A percentile compares a stretch with the other conserved stretches of the same genome.
Evolutionary conservation across 2,113 vertebrate species (phyloP).

Genomic region (Eulemur macaco): DNA sequence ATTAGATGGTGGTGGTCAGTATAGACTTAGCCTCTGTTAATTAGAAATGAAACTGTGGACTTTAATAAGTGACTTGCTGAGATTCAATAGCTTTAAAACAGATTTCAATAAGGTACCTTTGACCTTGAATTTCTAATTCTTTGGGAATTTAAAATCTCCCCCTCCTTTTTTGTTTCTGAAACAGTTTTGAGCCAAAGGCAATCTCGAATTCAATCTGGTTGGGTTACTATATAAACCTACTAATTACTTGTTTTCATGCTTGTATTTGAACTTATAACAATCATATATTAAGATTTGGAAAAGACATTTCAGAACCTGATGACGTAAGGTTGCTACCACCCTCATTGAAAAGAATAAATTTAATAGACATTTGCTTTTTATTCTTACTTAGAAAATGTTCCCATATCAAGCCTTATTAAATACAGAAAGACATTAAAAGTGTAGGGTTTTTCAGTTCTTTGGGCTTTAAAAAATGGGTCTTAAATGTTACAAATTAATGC

Average conservation of each 20-base stretch:
- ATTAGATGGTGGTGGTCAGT: not conserved
- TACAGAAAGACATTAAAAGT: not conserved
- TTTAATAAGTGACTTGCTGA: not conserved
- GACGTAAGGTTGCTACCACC: not conserved
- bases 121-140: conserved; percentile 33
- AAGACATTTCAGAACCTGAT: not conserved
- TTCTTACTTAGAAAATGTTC: not conserved
- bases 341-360: not conserved
- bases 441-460: not conserved
- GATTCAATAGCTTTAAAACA: not conserved
- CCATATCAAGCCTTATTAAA: not conserved
- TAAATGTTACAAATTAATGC: not conserved
- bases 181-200: not conserved
- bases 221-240: not conserved
- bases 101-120: not conserved
- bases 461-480: not conserved
- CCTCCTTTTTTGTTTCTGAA: not conserved
- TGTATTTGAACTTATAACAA: not conserved
- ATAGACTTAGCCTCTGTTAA: not conserved
- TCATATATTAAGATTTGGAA: not conserved
- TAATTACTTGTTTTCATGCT: not conserved
- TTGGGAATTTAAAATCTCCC: not conserved
- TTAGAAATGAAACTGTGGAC: not conserved
- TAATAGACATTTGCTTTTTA: not conserved
- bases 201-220: not conserved